Percentiles rank a stretch among this genome's conserved stretches.
Evolutionary conservation across 37 sponge, comb jelly and placozoan species (phyloP).

Genomic region (Aplysina aerophoba): DNA sequence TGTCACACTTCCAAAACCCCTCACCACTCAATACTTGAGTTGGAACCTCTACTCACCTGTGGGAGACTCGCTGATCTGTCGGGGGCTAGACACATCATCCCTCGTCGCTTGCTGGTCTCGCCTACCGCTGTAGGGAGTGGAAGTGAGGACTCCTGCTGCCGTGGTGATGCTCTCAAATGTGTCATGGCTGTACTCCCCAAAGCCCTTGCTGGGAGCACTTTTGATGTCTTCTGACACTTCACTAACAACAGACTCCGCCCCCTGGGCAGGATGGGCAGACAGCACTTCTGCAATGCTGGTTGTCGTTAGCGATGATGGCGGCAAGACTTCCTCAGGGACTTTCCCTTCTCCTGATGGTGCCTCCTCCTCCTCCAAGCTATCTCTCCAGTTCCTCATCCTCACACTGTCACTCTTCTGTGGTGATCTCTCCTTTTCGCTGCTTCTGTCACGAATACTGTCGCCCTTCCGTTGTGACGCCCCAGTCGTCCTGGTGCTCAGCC

Average conservation of each 20-base stretch:
- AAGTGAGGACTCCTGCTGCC: constrained; percentile 15
- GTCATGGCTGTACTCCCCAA: not conserved
- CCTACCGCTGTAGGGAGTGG: not conserved
- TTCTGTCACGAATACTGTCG: not conserved
- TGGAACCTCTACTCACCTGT: too few relatives aligned
- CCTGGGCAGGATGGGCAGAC: not conserved
- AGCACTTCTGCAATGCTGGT: not conserved
- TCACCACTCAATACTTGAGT: too few relatives aligned
- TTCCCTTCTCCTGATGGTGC: not conserved
- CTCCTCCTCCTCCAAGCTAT: not conserved
- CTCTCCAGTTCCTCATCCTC: not conserved
- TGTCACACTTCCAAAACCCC: too few relatives aligned
- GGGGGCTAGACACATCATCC: too few relatives aligned
- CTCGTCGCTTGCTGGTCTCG: too few relatives aligned
- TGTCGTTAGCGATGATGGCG: too few relatives aligned
- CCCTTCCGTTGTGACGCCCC: not conserved
- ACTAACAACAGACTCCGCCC: not conserved
- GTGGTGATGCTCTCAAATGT: constrained; percentile 27
- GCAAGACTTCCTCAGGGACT: too few relatives aligned
- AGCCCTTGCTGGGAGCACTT: not conserved
- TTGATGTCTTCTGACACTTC: constrained; percentile 14
- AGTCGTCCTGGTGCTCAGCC: not conserved
- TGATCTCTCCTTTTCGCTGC: not conserved
- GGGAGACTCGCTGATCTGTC: too few relatives aligned
- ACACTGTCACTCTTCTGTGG: not conserved